Conservation (phyloP, 2,888 invertebrate species). For the Lymantria dispar region DNA sequence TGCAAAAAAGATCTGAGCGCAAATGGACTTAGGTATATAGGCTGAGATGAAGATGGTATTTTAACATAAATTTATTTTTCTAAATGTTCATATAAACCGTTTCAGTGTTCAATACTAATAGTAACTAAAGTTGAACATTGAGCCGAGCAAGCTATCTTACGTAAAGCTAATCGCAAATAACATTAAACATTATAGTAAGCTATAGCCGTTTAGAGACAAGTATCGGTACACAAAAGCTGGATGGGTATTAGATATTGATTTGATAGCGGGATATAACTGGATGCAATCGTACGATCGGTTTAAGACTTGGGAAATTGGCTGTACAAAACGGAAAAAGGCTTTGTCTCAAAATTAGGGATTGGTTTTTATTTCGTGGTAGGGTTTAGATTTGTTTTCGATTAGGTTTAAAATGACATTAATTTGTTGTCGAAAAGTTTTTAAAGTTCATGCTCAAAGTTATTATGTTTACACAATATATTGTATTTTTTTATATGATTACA, state of each 20-base stretch:
- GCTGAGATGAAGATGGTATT: too few relatives aligned
- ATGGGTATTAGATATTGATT: constrained; percentile 3
- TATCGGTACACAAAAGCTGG: neutral
- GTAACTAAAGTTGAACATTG: neutral
- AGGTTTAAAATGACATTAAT: neutral
- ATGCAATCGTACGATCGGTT: neutral
- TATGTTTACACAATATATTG: too few relatives aligned
- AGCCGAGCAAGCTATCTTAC: neutral
- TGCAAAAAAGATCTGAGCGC: too few relatives aligned
- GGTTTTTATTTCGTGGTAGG: neutral
- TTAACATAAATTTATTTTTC: too few relatives aligned
- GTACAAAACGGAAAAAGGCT: neutral
- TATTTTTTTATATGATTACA: too few relatives aligned
- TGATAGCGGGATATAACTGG: neutral
- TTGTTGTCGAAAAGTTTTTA: too few relatives aligned
- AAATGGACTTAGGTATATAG: too few relatives aligned
- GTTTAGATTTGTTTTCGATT: neutral
- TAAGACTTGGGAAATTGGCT: neutral
- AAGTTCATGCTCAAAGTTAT: too few relatives aligned
- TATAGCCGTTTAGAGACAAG: neutral
- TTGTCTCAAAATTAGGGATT: neutral
- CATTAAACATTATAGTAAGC: neutral
- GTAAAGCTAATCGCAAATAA: constrained; percentile 1
- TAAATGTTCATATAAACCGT: too few relatives aligned
- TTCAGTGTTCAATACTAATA: neutral